These are phyloP conservation scores for Poecilobothrus nobilitatus DNA, from an alignment of 2,888 invertebrate genomes.

Conservation along the genomic window DNA sequence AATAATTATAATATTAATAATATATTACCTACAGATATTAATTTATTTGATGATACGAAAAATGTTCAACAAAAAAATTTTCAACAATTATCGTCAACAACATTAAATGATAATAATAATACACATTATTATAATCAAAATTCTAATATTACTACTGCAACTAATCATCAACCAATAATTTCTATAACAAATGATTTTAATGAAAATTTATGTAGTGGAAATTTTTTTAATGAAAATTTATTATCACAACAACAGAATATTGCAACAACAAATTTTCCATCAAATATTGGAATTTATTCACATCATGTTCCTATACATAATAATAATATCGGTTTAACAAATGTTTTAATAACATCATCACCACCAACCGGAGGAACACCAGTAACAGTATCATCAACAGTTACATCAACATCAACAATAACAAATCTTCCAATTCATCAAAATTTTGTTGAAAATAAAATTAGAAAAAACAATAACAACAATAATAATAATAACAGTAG, in stretches of 20 bases:
- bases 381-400: slow-evolving; percentile 23
- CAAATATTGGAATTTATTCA: background rate
- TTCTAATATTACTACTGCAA: background rate
- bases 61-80: background rate
- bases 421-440: slow-evolving; percentile 9
- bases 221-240: background rate
- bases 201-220: background rate
- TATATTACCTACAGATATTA: background rate
- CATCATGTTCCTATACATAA: background rate
- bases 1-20: background rate
- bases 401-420: slow-evolving; percentile 27
- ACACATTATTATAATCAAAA: background rate
- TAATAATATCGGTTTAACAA: background rate
- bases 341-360: slow-evolving; percentile 24
- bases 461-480: background rate
- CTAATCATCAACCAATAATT: background rate
- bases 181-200: background rate
- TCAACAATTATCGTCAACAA: background rate
- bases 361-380: slow-evolving; percentile 25
- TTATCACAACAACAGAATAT: background rate
- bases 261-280: background rate
- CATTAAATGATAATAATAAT: background rate
- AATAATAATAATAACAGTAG: slow-evolving; percentile 5
- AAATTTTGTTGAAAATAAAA: slow-evolving; percentile 2
- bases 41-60: background rate